phyloP scores from a whole-genome alignment of 2,113 vertebrate species.

The Rallus limicola region DNA sequence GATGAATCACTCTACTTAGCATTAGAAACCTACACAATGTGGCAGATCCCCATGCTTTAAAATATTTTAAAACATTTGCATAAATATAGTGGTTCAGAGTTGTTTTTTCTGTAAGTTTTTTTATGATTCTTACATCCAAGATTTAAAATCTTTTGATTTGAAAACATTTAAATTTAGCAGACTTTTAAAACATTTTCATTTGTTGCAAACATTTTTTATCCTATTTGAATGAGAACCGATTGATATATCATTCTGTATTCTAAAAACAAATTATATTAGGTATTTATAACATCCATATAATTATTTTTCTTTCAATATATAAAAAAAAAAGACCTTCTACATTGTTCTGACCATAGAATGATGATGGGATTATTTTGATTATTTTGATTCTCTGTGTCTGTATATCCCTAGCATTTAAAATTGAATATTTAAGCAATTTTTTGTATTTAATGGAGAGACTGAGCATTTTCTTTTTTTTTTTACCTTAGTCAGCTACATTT shows the following conservation, averaged over 20 bases:
- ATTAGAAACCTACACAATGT: not conserved
- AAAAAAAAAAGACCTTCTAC: too few relatives aligned
- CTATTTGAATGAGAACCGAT: not conserved
- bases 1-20: not conserved
- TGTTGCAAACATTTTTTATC: not conserved
- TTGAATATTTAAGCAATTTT: not conserved
- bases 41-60: not conserved
- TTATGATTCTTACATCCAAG: not conserved
- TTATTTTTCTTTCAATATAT: not conserved
- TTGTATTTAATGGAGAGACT: not conserved
- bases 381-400: not conserved
- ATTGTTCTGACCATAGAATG: not conserved
- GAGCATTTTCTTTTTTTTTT: not conserved
- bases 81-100: not conserved
- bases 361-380: not conserved
- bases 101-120: not conserved
- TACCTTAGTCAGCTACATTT: not conserved
- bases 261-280: not conserved
- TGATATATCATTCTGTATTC: not conserved
- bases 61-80: not conserved
- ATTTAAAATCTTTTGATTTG: not conserved
- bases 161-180: not conserved
- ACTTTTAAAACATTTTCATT: not conserved
- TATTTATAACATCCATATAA: not conserved
- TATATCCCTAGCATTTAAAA: not conserved